phyloP scores from a whole-genome alignment of 2,888 invertebrate genomes.

The Andrena marginata region DNA sequence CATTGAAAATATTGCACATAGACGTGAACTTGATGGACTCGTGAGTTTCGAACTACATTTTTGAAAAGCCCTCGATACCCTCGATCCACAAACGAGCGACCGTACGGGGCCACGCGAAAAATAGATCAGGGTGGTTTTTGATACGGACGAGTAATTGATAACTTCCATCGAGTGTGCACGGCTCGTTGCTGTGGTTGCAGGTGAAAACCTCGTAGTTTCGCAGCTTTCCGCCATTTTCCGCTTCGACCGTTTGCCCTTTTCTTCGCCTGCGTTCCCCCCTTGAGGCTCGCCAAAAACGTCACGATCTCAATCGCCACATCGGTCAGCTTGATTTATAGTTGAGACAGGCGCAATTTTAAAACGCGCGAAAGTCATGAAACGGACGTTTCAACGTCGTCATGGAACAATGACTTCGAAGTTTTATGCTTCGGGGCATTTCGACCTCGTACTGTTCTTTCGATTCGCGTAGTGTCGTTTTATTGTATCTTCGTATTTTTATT shows the following conservation, averaged over 20 bases:
- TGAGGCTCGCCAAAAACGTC: slow-evolving; percentile 37
- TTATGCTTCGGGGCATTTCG: neutral
- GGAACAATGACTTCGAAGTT: slow-evolving; percentile 5
- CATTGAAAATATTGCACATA: neutral
- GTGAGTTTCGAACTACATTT: neutral
- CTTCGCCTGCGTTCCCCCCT: slow-evolving; percentile 19
- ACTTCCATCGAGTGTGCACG: slow-evolving; percentile 66
- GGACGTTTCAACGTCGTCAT: neutral
- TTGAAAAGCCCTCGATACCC: neutral
- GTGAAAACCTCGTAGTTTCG: slow-evolving; percentile 48
- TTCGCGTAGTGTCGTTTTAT: no score
- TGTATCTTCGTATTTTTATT: no score
- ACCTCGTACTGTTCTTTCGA: no score
- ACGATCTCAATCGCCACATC: slow-evolving; percentile 54
- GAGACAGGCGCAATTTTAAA: slow-evolving; percentile 20
- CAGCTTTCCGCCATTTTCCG: slow-evolving; percentile 59
- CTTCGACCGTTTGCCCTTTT: slow-evolving; percentile 39
- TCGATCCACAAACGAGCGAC: slow-evolving; percentile 66
- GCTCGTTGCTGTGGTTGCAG: slow-evolving; percentile 35
- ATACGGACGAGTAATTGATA: slow-evolving; percentile 77
- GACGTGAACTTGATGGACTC: neutral
- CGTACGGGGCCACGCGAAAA: slow-evolving; percentile 73
- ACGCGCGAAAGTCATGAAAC: slow-evolving; percentile 12
- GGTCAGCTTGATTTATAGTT: slow-evolving; percentile 50
- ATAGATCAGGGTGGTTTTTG: slow-evolving; percentile 76